Percentiles rank a stretch among this genome's conserved stretches.
Conservation (phyloP, 64 coral and sea anemone genomes). For the Stylophora pistillata region DNA sequence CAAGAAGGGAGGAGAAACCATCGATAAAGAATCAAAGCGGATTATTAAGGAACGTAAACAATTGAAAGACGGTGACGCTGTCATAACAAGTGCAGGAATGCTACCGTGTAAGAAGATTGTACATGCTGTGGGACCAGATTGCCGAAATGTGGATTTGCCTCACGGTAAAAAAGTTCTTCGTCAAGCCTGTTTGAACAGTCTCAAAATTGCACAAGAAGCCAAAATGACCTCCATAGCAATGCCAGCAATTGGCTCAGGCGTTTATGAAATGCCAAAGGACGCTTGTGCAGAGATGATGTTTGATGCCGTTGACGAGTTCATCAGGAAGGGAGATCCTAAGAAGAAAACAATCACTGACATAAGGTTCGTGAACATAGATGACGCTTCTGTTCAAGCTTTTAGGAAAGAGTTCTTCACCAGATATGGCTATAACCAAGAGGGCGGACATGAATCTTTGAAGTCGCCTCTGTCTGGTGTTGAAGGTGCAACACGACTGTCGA, state of each 20-base stretch:
- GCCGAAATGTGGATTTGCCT: neutral
- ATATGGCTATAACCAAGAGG: constrained; percentile 1
- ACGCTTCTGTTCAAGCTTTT: constrained; percentile 35
- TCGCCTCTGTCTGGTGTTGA: neutral
- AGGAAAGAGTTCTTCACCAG: constrained; percentile 45
- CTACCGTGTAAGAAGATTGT: constrained; percentile 67
- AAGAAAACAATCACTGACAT: constrained; percentile 50
- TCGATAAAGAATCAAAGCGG: constrained; percentile 31
- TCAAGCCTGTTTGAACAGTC: constrained; percentile 47
- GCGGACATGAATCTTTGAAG: neutral
- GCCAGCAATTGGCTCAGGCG: constrained; percentile 81
- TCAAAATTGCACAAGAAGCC: constrained; percentile 17
- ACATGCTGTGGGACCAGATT: constrained; percentile 68
- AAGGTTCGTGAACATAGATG: constrained; percentile 71
- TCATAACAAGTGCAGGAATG: constrained; percentile 19
- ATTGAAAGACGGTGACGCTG: constrained; percentile 51
- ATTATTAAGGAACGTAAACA: neutral
- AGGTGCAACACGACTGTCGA: neutral
- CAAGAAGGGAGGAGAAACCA: constrained; percentile 25
- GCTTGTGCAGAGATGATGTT: constrained; percentile 69
- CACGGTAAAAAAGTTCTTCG: constrained; percentile 33
- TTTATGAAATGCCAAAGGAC: constrained; percentile 70
- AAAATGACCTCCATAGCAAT: constrained; percentile 62
- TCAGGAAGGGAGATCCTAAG: neutral
- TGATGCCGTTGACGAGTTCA: constrained; percentile 45